Evolutionary conservation across 64 coral and sea anemone species (phyloP).

Genomic region (Anthopleura sola): DNA sequence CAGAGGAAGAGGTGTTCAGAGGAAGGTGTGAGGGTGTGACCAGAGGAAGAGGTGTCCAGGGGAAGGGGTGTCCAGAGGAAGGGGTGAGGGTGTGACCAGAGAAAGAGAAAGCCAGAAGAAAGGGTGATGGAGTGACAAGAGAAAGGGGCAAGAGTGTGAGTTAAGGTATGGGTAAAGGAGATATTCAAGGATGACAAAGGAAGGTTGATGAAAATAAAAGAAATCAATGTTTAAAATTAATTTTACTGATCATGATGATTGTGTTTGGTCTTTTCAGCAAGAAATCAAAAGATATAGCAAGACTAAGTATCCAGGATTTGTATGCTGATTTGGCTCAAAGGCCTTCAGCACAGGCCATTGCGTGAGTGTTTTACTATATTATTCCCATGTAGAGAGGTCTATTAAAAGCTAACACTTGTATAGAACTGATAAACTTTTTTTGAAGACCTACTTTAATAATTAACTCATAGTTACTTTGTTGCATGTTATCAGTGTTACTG

Average conservation of each 20-base stretch:
- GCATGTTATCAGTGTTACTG: constrained; percentile 18
- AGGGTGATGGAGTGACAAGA: background rate
- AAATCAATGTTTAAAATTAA: background rate
- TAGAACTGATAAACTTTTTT: too few species aligned
- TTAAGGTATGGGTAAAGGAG: background rate
- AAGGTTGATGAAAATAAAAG: background rate
- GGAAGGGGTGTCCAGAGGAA: too few species aligned
- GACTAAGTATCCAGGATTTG: constrained; percentile 71
- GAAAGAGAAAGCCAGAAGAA: too few species aligned
- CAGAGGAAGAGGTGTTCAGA: background rate
- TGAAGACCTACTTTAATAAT: too few species aligned
- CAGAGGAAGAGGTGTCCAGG: background rate
- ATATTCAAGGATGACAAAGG: background rate
- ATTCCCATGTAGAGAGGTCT: too few species aligned
- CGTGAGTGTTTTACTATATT: constrained; percentile 39
- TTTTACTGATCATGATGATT: background rate
- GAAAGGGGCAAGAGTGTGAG: background rate
- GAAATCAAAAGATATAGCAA: constrained; percentile 37
- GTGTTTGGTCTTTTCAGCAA: constrained; percentile 1
- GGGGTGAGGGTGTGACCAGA: background rate
- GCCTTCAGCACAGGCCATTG: constrained; percentile 83
- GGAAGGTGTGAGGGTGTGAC: background rate
- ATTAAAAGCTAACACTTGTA: too few species aligned
- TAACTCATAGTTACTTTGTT: background rate
- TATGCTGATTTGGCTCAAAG: constrained; percentile 63